Percentiles rank a stretch among this genome's conserved stretches.
These are phyloP conservation scores for Drosophila picticornis DNA, from an alignment of 2,888 invertebrate species.

Conservation along the genomic window DNA sequence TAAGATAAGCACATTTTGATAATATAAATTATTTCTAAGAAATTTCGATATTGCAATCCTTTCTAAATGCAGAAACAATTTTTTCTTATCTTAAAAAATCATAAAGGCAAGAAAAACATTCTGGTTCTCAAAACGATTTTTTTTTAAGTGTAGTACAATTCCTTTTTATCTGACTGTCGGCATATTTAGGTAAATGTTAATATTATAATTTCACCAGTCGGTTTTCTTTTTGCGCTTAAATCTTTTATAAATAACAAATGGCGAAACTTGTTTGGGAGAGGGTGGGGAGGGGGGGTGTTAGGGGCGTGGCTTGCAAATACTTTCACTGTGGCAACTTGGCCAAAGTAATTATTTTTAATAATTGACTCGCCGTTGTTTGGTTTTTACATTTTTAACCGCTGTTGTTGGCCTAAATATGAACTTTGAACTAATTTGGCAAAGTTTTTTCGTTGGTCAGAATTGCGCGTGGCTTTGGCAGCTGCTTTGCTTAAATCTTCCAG, in stretches of 20 bases:
- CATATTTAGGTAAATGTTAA: constrained; percentile 76
- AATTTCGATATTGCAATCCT: rapidly evolving
- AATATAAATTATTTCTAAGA: not conserved
- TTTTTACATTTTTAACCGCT: constrained; percentile 9
- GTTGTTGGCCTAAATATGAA: constrained; percentile 58
- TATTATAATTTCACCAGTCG: constrained; percentile 61
- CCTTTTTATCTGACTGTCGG: constrained; percentile 33
- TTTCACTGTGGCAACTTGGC: constrained; percentile 64
- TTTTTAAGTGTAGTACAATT: not conserved
- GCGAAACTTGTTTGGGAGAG: constrained; percentile 49
- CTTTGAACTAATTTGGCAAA: constrained; percentile 78
- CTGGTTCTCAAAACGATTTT: not conserved
- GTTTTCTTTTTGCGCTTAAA: constrained; percentile 57
- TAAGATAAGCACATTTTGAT: rapidly evolving
- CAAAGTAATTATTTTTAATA: constrained; percentile 81
- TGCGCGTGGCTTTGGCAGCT: constrained; percentile 72
- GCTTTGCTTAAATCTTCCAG: constrained; percentile 48
- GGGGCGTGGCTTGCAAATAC: constrained; percentile 52
- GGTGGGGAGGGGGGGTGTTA: not conserved
- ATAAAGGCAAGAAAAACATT: not conserved
- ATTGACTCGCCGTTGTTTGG: constrained; percentile 73
- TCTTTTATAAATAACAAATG: constrained; percentile 78
- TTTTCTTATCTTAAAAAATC: not conserved
- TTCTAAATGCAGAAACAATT: rapidly evolving
- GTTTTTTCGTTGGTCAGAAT: constrained; percentile 49